Percentiles rank a stretch among this genome's conserved stretches.
Conservation (phyloP, 2,797 vertebrate species). For the Clarias pachynema region DNA sequence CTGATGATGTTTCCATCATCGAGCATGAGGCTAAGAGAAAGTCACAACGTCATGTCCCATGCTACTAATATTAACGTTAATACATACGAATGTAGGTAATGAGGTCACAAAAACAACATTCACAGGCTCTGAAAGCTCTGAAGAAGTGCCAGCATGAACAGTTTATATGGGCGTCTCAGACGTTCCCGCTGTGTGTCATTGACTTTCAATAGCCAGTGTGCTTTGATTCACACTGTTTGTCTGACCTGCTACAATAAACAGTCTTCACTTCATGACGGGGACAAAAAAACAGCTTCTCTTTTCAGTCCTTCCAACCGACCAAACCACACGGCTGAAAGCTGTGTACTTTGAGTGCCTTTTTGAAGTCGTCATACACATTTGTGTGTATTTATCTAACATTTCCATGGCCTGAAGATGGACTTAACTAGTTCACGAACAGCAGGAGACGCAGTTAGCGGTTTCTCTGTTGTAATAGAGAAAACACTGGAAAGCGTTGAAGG, state of each 20-base stretch:
- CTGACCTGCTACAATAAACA: conserved; percentile 28
- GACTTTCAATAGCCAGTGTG: conserved; percentile 23
- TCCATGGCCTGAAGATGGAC: conserved; percentile 31
- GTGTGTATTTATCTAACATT: conserved; percentile 40
- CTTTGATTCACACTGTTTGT: conserved; percentile 22
- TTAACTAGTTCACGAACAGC: neutral
- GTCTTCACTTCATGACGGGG: conserved; percentile 1
- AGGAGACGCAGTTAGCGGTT: conserved; percentile 34
- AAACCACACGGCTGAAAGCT: conserved; percentile 27
- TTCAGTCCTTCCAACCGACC: conserved; percentile 19
- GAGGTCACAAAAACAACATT: conserved; percentile 24
- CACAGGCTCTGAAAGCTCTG: neutral
- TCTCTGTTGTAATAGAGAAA: conserved; percentile 22
- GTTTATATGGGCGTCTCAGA: conserved; percentile 17
- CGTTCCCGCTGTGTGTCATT: neutral
- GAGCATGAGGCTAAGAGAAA: neutral
- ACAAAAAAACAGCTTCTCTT: conserved; percentile 19
- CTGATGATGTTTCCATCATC: neutral
- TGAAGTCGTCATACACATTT: conserved; percentile 23
- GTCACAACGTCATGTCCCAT: neutral
- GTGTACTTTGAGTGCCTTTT: conserved; percentile 20
- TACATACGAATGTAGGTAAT: neutral
- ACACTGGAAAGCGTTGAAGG: conserved; percentile 10
- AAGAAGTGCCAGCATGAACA: conserved; percentile 25
- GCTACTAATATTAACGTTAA: neutral